Base-by-base conservation (phyloP, 2,797 vertebrate genomes). In the Smutsia gigantea region DNA sequence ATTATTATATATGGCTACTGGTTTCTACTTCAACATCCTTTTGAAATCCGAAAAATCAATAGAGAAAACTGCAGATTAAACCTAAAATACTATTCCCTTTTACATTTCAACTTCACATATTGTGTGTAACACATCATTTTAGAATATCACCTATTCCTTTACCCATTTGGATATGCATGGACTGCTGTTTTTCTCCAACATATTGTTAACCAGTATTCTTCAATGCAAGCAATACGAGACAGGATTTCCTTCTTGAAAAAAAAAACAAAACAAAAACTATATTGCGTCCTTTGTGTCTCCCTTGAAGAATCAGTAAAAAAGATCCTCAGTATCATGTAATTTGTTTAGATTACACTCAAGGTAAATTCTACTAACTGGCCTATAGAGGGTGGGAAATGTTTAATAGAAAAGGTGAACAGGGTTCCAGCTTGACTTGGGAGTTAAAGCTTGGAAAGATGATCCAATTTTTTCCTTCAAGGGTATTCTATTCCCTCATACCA, bases 401-500 rank as follows among this genome's bases (percentile, higher is more conserved):
- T 81, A 77, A 55, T 15, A 96, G 51, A 64, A 53, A 64, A 71
- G 27, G 15, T 59, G n/a, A 63, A 63, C 57, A 61, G 61, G 13
- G 53, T 83, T 82, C 29, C 13, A 92, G 11, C 17, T 71, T 81
- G 68, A 75, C 46, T 85, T 55, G 39, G 21, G 14, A 55, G 5
- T 72, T 90, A 90, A 87, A 91, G 31, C 17, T 74, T 63, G 59
- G 89, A 90, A 87, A 96, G 61, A 86, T 13, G 23, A 81, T 21
- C 15, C 59, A 64, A 72, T 66, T 92, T 94, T 92, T 92, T 94
- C 66, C 34, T 72, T 95, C 25, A 96, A 66, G 46, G 57, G 34
- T 8, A 21, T 61, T 79, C 53, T 90, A 71, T 51, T 79, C 18
- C 49, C 27, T 68, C 23, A 75, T 51, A 34, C 37, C 59, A 59